phyloP scores from a whole-genome alignment of 2,113 vertebrate species.

The Callocephalon fimbriatum region DNA sequence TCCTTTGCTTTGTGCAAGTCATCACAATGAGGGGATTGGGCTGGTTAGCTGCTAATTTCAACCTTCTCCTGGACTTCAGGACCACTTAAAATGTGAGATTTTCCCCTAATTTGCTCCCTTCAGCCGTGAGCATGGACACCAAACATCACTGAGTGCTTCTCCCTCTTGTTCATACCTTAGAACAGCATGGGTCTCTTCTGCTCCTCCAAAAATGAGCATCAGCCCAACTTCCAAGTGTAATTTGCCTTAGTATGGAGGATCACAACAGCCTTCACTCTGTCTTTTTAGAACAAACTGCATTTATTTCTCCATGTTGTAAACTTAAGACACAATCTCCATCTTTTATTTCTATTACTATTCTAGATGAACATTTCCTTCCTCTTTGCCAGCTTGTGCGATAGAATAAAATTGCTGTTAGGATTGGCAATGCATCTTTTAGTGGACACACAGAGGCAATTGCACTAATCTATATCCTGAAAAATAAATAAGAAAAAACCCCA shows the following conservation, averaged over 20 bases:
- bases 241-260: background rate
- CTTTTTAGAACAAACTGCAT: background rate
- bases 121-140: background rate
- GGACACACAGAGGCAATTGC: background rate
- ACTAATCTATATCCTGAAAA: background rate
- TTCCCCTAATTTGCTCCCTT: background rate
- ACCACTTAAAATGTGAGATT: background rate
- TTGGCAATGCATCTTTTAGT: background rate
- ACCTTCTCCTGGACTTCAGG: background rate
- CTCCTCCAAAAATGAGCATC: background rate
- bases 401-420: background rate
- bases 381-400: conserved; percentile 22
- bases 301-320: background rate
- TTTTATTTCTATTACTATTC: background rate
- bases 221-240: background rate
- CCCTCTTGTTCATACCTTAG: background rate
- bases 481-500: background rate
- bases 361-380: conserved; percentile 19
- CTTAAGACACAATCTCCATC: background rate
- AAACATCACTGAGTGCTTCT: background rate
- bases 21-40: background rate
- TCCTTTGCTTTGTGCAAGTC: background rate
- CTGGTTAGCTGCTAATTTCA: background rate
- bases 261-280: background rate
- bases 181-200: background rate